These are phyloP conservation scores for Mormyrus iriodes DNA, from an alignment of 2,113 vertebrate species.

Conservation along the genomic window DNA sequence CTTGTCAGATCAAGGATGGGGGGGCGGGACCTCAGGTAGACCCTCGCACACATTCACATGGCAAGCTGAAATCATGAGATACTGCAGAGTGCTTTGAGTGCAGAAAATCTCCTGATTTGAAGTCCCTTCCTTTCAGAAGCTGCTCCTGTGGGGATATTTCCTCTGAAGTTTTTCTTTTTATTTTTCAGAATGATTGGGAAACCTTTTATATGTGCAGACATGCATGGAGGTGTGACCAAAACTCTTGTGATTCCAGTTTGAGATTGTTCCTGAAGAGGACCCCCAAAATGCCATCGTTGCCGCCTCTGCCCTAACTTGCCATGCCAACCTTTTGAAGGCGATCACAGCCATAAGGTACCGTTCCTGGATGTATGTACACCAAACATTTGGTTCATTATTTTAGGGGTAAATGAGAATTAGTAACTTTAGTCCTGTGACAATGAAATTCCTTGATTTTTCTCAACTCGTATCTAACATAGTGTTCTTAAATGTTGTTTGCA, in stretches of 20 bases:
- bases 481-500: background rate
- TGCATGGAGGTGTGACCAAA: background rate
- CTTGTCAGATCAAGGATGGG: conserved; percentile 83
- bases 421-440: background rate
- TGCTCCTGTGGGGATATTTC: background rate
- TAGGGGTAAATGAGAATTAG: background rate
- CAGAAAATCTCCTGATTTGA: background rate
- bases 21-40: conserved; percentile 74
- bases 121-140: background rate
- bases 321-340: conserved; percentile 69
- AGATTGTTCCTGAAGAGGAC: conserved; percentile 83
- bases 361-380: background rate
- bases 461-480: background rate
- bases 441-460: background rate
- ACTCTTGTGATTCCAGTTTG: conserved; percentile 61
- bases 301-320: conserved; percentile 69
- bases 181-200: background rate
- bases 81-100: background rate
- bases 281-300: conserved; percentile 72
- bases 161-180: background rate
- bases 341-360: conserved; percentile 57
- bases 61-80: background rate
- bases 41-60: background rate
- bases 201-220: too few relatives aligned
- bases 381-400: background rate